phyloP scores from a whole-genome alignment of 2,888 invertebrate genomes.

The Polyploca ridens region DNA sequence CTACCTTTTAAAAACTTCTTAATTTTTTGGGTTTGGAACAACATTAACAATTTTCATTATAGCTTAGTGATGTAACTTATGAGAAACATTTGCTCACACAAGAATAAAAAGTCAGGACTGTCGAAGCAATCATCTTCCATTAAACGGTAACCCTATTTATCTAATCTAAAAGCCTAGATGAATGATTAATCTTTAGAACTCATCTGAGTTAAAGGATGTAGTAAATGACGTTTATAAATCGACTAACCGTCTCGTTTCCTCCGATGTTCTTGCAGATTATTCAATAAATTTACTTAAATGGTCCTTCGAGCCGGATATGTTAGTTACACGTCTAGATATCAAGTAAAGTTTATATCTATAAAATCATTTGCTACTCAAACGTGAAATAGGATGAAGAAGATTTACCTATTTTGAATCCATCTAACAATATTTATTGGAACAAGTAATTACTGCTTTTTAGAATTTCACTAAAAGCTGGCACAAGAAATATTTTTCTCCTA shows the following conservation, averaged over 20 bases:
- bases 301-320: slow-evolving; percentile 22
- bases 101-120: background rate
- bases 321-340: background rate
- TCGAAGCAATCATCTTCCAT: background rate
- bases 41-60: too few species aligned
- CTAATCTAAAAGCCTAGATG: background rate
- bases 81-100: background rate
- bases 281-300: slow-evolving; percentile 24
- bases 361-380: background rate
- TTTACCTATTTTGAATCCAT: background rate
- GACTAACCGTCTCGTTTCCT: background rate
- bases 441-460: background rate
- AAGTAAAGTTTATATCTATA: background rate
- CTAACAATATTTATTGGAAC: background rate
- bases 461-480: too few species aligned
- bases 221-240: slow-evolving; percentile 20
- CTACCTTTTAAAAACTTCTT: too few species aligned
- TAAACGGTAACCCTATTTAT: background rate
- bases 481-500: too few species aligned
- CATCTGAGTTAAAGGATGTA: background rate
- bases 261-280: slow-evolving; percentile 21
- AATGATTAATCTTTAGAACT: background rate
- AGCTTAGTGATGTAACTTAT: background rate
- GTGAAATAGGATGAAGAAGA: background rate
- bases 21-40: too few species aligned